Conservation (phyloP, 2,797 vertebrate species). For the Hephaestus fuliginosus region DNA sequence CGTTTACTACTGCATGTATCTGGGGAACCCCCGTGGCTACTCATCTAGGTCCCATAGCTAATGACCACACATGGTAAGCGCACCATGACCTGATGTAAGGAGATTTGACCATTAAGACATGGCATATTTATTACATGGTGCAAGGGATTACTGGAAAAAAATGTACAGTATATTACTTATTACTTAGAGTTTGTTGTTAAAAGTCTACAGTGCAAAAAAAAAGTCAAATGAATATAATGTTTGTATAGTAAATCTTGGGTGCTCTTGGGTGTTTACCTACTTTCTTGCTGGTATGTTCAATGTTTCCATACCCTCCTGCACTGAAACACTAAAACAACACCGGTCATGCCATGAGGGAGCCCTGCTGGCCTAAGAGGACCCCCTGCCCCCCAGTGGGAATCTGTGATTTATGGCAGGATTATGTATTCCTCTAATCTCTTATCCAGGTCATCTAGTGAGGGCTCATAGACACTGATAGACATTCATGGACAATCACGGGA, state of each 20-base stretch:
- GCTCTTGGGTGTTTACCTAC: not conserved
- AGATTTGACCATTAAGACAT: conserved; percentile 48
- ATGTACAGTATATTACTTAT: conserved; percentile 1
- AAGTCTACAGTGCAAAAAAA: not conserved
- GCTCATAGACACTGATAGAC: conserved; percentile 26
- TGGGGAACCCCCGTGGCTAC: conserved; percentile 17
- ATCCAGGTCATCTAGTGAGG: conserved; percentile 63
- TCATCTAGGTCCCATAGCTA: conserved; percentile 49
- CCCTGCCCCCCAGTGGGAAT: conserved; percentile 12
- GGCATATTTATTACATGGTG: conserved; percentile 26
- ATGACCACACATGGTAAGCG: conserved; percentile 33
- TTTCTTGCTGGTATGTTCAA: not conserved
- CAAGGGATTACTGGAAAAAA: conserved; percentile 9
- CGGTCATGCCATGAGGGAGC: conserved; percentile 20
- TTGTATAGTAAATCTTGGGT: not conserved
- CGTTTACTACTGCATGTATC: conserved; percentile 42
- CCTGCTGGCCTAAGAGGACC: conserved; percentile 16
- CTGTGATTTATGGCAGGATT: conserved; percentile 63
- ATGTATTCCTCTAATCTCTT: conserved; percentile 68
- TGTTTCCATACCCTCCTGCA: conserved; percentile 9
- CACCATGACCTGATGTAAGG: conserved; percentile 29
- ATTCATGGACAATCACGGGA: not conserved
- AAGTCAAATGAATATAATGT: not conserved
- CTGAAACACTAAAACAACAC: conserved; percentile 37
- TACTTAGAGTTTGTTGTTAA: not conserved